These are phyloP conservation scores for Pitta sordida DNA, from an alignment of 2,113 vertebrate genomes.

Conservation along the genomic window DNA sequence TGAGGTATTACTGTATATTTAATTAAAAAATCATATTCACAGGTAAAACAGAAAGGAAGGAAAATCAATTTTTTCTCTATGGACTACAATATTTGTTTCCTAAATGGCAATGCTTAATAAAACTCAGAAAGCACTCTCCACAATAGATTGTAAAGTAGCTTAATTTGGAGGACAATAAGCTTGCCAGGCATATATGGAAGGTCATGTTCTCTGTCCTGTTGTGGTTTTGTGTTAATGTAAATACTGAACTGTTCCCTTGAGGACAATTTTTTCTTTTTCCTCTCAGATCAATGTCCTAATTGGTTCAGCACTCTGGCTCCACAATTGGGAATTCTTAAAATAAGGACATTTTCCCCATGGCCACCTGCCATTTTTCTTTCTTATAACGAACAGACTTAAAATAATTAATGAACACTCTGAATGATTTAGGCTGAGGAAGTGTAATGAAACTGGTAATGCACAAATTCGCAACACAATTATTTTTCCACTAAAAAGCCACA, in stretches of 20 bases:
- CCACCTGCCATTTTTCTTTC: too few relatives aligned
- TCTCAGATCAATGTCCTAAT: background rate
- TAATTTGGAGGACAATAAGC: conserved; percentile 34
- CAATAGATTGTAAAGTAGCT: background rate
- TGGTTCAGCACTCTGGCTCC: background rate
- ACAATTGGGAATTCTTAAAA: background rate
- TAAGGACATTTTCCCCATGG: too few relatives aligned
- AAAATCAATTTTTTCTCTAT: conserved; percentile 39
- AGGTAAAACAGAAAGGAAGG: conserved; percentile 7
- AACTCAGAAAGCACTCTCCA: background rate
- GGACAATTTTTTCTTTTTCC: conserved; percentile 25
- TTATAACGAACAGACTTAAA: background rate
- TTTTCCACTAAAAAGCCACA: background rate
- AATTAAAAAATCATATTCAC: conserved; percentile 56
- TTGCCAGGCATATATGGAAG: background rate
- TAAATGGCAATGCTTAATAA: conserved; percentile 3
- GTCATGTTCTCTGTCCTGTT: background rate
- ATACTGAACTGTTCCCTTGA: background rate
- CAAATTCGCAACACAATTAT: background rate
- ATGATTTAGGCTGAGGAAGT: background rate
- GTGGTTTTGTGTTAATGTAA: conserved; percentile 20
- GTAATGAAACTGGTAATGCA: background rate
- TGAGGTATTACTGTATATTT: too few relatives aligned
- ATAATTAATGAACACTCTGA: background rate
- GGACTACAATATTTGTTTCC: background rate